These are phyloP conservation scores for Auanema sp. DNA, from an alignment of 2,888 invertebrate genomes.

Conservation along the genomic window DNA sequence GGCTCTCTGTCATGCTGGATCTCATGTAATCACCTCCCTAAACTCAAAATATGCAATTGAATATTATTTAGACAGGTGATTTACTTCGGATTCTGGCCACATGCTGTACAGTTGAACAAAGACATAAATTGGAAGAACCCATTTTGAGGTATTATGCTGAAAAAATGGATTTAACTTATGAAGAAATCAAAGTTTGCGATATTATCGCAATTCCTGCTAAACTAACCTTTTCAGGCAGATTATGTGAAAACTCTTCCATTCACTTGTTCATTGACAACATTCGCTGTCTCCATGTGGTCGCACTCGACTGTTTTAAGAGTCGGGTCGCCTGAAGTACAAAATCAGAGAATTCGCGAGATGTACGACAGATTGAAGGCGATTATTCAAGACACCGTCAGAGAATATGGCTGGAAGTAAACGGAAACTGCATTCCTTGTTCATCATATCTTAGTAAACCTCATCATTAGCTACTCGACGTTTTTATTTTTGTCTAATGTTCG, in stretches of 20 bases:
- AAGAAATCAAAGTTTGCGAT: slow-evolving; percentile 6
- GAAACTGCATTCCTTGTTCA: no score
- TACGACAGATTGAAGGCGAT: slow-evolving; percentile 3
- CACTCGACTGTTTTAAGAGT: slow-evolving; percentile 14
- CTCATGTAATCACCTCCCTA: slow-evolving; percentile 16
- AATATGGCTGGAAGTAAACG: slow-evolving; percentile 9
- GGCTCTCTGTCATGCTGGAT: slow-evolving; percentile 47
- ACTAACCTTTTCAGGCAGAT: slow-evolving; percentile 12
- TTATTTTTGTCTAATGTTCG: no score
- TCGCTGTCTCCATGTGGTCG: slow-evolving; percentile 22
- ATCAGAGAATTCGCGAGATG: slow-evolving; percentile 6
- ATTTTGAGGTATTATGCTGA: slow-evolving; percentile 34
- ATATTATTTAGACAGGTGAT: slow-evolving; percentile 38
- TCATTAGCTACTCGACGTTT: no score
- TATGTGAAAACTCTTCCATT: slow-evolving; percentile 8
- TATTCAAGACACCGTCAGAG: slow-evolving; percentile 13
- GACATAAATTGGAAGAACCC: slow-evolving; percentile 24
- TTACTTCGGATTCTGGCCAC: slow-evolving; percentile 49
- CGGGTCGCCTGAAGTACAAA: slow-evolving; percentile 14
- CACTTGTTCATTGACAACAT: slow-evolving; percentile 13
- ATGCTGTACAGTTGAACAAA: slow-evolving; percentile 47
- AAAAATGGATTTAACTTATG: slow-evolving; percentile 14
- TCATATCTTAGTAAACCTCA: no score
- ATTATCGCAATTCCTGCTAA: not conserved
- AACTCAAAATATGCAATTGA: not conserved